Evolutionary conservation across 1,140 invertebrate species (phyloP).

Genomic region (Lutraria rhynchaena): DNA sequence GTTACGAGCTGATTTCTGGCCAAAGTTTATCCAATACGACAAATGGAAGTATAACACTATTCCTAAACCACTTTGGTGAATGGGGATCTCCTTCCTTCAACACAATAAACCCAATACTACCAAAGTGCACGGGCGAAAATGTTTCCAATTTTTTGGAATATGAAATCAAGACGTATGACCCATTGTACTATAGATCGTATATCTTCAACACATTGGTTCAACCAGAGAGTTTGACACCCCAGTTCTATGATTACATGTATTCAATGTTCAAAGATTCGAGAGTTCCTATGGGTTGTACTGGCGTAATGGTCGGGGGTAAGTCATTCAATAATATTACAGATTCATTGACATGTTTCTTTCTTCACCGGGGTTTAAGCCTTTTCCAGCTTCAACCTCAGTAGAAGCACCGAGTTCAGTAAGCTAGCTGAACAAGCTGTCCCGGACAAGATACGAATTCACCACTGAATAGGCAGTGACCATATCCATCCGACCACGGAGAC

Average conservation of each 20-base stretch:
- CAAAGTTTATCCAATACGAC: neutral
- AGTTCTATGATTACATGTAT: constrained; percentile 15
- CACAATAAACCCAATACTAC: constrained; percentile 28
- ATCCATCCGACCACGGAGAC: too few relatives aligned
- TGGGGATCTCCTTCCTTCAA: constrained; percentile 22
- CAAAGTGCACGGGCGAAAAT: constrained; percentile 2
- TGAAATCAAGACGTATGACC: neutral
- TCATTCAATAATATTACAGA: too few relatives aligned
- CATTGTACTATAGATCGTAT: neutral
- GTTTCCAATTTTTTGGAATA: constrained; percentile 56
- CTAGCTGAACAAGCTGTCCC: too few relatives aligned
- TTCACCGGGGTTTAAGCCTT: too few relatives aligned
- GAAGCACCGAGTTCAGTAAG: too few relatives aligned
- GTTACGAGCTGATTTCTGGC: constrained; percentile 24
- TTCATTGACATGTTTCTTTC: too few relatives aligned
- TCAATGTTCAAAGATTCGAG: neutral
- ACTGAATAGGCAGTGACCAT: too few relatives aligned
- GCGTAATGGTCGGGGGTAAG: constrained; percentile 47
- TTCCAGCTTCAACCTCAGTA: too few relatives aligned
- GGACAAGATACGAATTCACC: too few relatives aligned
- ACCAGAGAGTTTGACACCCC: constrained; percentile 10
- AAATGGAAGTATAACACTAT: constrained; percentile 1
- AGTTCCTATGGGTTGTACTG: constrained; percentile 21
- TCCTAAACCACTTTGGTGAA: constrained; percentile 50
- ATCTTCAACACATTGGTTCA: constrained; percentile 32